Evolutionary conservation across 2,888 invertebrate species (phyloP).

Genomic region (Zygogramma bicolorata): DNA sequence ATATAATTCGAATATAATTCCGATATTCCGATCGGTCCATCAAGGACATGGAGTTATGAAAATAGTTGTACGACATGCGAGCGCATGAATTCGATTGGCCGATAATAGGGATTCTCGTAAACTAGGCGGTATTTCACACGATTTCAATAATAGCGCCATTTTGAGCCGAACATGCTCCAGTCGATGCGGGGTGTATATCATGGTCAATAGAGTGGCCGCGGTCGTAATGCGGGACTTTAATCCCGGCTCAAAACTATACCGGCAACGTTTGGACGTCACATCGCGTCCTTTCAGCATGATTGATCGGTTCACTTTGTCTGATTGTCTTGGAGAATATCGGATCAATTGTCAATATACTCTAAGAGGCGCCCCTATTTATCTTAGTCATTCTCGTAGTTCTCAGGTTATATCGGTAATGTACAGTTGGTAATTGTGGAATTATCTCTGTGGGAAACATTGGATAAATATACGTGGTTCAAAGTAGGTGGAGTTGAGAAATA

Average conservation of each 20-base stretch:
- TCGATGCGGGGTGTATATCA: conserved; percentile 27
- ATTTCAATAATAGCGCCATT: conserved; percentile 36
- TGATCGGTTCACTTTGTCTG: conserved; percentile 8
- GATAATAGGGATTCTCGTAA: conserved; percentile 40
- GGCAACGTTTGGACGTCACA: conserved; percentile 2
- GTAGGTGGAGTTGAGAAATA: too few relatives aligned
- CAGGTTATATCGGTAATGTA: too few relatives aligned
- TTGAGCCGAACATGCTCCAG: conserved; percentile 34
- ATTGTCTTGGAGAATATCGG: neutral
- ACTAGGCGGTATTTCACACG: conserved; percentile 37
- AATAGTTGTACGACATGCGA: conserved; percentile 9
- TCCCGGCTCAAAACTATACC: neutral
- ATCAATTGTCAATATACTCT: conserved; percentile 16
- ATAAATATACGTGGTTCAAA: too few relatives aligned
- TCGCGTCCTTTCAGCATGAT: neutral
- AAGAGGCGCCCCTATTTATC: neutral
- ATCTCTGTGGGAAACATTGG: too few relatives aligned
- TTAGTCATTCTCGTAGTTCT: too few relatives aligned
- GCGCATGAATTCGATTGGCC: conserved; percentile 29
- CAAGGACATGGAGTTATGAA: neutral
- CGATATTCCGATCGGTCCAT: conserved; percentile 14
- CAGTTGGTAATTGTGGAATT: too few relatives aligned
- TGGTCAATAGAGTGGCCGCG: conserved; percentile 11
- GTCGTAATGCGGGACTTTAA: conserved; percentile 11
- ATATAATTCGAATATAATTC: conserved; percentile 18